Base-by-base conservation (phyloP, 2,888 invertebrate species). In the Sipunculus nudus region DNA sequence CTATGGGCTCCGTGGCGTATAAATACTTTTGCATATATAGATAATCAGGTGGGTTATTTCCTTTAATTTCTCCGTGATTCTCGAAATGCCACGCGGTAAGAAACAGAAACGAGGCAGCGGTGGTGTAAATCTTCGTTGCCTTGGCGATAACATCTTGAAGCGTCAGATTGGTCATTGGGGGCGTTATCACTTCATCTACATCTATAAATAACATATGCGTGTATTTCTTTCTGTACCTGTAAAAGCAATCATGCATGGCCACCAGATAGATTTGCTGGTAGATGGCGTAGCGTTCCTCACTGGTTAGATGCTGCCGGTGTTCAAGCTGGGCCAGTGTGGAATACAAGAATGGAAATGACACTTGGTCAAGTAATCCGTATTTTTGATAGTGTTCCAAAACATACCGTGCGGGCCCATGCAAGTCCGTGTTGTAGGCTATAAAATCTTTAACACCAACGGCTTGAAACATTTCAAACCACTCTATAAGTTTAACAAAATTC, bases 71-170 rank as follows among this genome's bases (percentile, higher is more conserved):
- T 10, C 50, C 53, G 28, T 28, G 32, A 5, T 61, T 58, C 38
- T 61, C 61, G n/a, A 59, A 61, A 46, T 61, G 61, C 61, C 61
- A 61, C n/a, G 58, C 50, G 41, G 61, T 61, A 3, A 53, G 25
- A 35, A 61, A 61, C 26, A 53, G 13, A 26, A 39, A 61, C 2
- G 46, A 57, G 13, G 39, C 58, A 40, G 38, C 53, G 21, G 6
- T 23, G 2, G 35, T 16, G 19, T 45, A 31, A 6, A n/a, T 10
- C 29, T 39, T 19, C 2, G 16, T 26, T 2, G 50, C 29, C 23
- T 39, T 16, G 3, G 4, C 10, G 6, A 61, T 16, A 3, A 52
- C 39, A 23, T 3, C 32, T 13, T 25, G 4, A 21, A 61, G 10
- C 19, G 52, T 31, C 28, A 39, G 6, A 39, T 28, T 41, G 13